Evolutionary conservation across 2,888 invertebrate genomes (phyloP), one percentile per base, ranked within the genome.

Genomic region (Chrysolina americana): DNA sequence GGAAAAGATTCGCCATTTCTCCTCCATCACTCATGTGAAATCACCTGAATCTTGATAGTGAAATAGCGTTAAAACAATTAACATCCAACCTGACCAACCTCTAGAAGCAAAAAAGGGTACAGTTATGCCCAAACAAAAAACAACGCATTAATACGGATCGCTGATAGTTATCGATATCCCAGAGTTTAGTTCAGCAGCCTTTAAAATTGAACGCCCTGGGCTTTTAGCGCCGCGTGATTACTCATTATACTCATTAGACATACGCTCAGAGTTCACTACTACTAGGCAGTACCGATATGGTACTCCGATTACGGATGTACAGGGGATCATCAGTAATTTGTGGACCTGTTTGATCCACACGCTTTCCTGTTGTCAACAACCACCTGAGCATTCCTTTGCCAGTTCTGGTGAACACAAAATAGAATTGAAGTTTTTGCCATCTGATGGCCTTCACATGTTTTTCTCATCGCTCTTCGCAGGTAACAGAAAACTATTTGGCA

Each of bases 171-270:
- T 56, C 68, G 41, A 68, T 68, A 68, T 53, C 36, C 13, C 9
- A 41, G 17, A 13, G 23, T 53, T 53, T 53, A 62, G 70, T 74
- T 70, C 74, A 65, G 68, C 74, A 66, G 71, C 63, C 44, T 68
- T 62, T 48, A 41, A 68, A 50, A 68, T 73, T 68, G 63, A 68
- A 62, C 50, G 62, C 77, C 69, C 19, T 17, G 15, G 71, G 77
- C 65, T 36, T 71, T 59, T 63, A 79, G 76, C 78, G 73, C 77
- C 75, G 79, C 79, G 75, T 78, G 75, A 79, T 80, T 79, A 80
- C 78, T 80, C 80, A 80, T 80, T 80, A 80, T 72, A 66, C 75
- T 75, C 75, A 75, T 75, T 75, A 75, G 75, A 75, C 66, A 75
- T 71, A 75, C 75, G 66, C 69, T 72, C 70, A 70, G 72, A 50